Conservation (phyloP, 2,113 vertebrate genomes). For the Pelvicachromis taeniatus region DNA sequence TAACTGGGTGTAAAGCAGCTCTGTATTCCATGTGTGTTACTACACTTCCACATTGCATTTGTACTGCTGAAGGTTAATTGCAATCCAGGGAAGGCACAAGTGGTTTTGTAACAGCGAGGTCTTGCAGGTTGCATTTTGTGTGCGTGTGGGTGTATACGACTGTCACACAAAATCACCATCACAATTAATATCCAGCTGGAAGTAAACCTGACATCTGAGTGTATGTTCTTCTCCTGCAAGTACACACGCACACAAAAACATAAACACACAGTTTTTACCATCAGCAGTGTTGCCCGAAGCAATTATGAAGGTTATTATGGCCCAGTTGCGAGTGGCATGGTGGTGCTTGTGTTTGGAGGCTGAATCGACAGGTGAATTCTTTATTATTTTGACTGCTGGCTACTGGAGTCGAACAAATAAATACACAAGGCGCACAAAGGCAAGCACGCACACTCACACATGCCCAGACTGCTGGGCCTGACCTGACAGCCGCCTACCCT, state of each 20-base stretch:
- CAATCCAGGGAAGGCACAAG: neutral
- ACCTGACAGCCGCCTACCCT: slow-evolving; percentile 16
- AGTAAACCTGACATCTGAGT: slow-evolving; percentile 26
- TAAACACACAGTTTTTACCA: neutral
- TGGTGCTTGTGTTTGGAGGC: slow-evolving; percentile 6
- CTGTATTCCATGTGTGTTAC: neutral
- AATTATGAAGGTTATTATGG: slow-evolving; percentile 36
- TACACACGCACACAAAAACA: neutral
- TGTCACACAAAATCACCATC: slow-evolving; percentile 46
- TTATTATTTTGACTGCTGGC: slow-evolving; percentile 43
- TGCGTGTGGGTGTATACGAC: neutral
- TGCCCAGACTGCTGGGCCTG: neutral
- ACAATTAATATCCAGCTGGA: slow-evolving; percentile 41
- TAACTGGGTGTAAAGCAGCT: neutral
- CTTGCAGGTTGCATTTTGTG: neutral
- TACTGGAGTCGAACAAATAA: slow-evolving; percentile 17
- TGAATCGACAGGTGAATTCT: slow-evolving; percentile 35
- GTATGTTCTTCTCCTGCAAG: neutral
- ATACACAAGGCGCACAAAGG: neutral
- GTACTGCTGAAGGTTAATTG: slow-evolving; percentile 31
- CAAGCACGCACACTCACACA: neutral
- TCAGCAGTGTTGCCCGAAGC: slow-evolving; percentile 8
- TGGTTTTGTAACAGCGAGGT: neutral
- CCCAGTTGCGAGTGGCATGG: slow-evolving; percentile 1
- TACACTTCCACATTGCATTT: neutral